These are phyloP conservation scores for Botrylloides violaceus DNA, from an alignment of 23 tunicate species.

Conservation along the genomic window DNA sequence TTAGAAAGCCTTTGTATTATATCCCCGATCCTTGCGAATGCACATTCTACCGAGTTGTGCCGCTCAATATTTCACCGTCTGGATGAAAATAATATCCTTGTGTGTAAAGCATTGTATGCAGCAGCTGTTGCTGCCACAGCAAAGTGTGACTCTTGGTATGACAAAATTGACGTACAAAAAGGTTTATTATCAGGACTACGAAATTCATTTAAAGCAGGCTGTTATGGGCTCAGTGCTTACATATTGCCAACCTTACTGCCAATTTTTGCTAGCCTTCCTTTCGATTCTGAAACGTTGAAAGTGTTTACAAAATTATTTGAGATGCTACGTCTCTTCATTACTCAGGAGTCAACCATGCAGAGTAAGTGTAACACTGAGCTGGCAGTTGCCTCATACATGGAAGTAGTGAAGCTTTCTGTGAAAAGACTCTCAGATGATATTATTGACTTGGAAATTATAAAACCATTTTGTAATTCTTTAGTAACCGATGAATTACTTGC, in stretches of 20 bases:
- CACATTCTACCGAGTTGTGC: conserved; percentile 17
- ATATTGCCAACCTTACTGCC: conserved; percentile 31
- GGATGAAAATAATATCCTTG: conserved; percentile 36
- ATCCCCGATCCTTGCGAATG: conserved; percentile 19
- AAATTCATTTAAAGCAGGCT: conserved; percentile 38
- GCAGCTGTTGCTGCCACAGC: conserved; percentile 37
- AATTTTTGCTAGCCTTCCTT: conserved; percentile 38
- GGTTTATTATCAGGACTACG: conserved; percentile 64
- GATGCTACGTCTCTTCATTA: conserved; percentile 20
- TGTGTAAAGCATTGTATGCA: conserved; percentile 36
- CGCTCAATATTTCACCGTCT: conserved; percentile 46
- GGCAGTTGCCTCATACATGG: neutral
- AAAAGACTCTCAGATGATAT: neutral
- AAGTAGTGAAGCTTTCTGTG: neutral
- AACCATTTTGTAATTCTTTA: neutral
- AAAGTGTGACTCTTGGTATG: conserved; percentile 39
- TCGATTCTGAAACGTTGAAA: conserved; percentile 17
- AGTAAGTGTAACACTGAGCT: conserved; percentile 4
- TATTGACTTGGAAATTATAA: neutral
- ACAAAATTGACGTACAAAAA: conserved; percentile 51
- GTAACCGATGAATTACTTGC: neutral
- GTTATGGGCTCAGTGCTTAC: conserved; percentile 51
- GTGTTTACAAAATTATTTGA: conserved; percentile 48
- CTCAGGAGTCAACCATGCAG: conserved; percentile 1
- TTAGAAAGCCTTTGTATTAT: conserved; percentile 24